These are phyloP conservation scores for Eudemis profundana DNA, from an alignment of 2,888 invertebrate genomes.

Conservation along the genomic window DNA sequence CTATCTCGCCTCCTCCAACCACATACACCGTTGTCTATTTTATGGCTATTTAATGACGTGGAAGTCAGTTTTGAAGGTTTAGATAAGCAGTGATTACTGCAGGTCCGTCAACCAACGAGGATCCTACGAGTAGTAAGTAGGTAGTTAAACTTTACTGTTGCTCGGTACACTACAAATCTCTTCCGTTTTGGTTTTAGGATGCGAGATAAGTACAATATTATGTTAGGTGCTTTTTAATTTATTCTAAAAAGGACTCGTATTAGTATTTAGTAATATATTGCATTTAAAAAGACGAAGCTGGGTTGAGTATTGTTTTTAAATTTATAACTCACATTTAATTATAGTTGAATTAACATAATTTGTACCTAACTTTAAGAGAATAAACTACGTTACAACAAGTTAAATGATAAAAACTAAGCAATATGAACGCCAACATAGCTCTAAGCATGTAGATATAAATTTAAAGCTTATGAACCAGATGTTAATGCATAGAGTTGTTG, in stretches of 20 bases:
- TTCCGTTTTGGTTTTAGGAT: conserved; percentile 16
- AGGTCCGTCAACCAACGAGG: background rate
- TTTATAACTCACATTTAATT: conserved; percentile 16
- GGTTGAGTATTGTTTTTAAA: conserved; percentile 24
- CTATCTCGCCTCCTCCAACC: conserved; percentile 35
- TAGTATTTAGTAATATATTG: background rate
- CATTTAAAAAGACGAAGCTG: conserved; percentile 33
- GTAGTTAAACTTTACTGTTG: background rate
- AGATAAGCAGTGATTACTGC: conserved; percentile 16
- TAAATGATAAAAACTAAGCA: conserved; percentile 67
- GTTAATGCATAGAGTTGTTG: conserved; percentile 58
- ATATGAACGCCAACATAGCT: conserved; percentile 80
- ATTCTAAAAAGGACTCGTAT: conserved; percentile 3
- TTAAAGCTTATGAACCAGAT: conserved; percentile 61
- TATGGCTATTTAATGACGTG: conserved; percentile 37
- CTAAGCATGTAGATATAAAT: conserved; percentile 64
- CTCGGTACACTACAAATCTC: background rate
- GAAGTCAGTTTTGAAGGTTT: conserved; percentile 31
- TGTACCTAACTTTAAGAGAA: conserved; percentile 40
- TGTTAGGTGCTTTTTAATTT: background rate
- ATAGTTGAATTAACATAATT: conserved; percentile 39
- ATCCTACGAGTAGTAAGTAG: background rate
- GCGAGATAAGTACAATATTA: conserved; percentile 12
- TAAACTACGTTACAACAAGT: conserved; percentile 42
- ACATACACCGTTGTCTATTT: conserved; percentile 30